Base-by-base conservation (phyloP, 2,888 invertebrate genomes). In the Mythimna impura region DNA sequence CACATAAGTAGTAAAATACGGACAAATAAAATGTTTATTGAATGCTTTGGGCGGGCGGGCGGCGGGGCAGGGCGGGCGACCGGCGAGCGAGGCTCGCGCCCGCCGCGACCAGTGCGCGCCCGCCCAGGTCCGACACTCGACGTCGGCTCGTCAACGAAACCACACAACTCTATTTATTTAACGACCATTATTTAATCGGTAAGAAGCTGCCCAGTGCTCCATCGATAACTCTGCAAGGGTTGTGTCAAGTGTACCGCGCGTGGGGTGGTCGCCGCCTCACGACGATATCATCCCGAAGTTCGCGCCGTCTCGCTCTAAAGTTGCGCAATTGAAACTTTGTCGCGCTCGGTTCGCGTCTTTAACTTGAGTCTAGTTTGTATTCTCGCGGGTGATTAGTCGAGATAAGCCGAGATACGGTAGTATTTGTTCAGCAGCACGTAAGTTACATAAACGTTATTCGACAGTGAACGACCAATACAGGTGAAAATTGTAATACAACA, bases 111-210 rank as follows among this genome's bases (percentile, higher is more conserved):
- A 96, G 96, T 96, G 95, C 96, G 94, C 96, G 96, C 94, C 96
- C 93, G 93, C 91, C 94, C 95, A 84, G 95, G 94, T 93, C 95
- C 96, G 95, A 96, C 96, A 96, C 96, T 96, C 96, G 94, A 96
- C 96, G 96, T 96, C 96, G 96, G 96, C 96, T 96, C 96, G 95
- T 96, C 95, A 92, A 93, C 94, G 93, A 94, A 91, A 93, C 92
- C 91, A 95, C 93, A 95, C 95, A 90, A 91, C 91, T 88, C 88
- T 92, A 91, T 92, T 92, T 92, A 92, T 90, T 87, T 91, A 91
- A 93, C 95, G 95, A 95, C 93, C 93, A 93, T 91, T 94, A 93
- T 93, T 90, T 91, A 89, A 94, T 92, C 95, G 96, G 96, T 96
- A 96, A 96, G 95, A 93, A 87, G 89, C 86, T 89, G 84, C 86